Conservation (phyloP, 1,140 invertebrate species). For the Globodera rostochiensis region DNA sequence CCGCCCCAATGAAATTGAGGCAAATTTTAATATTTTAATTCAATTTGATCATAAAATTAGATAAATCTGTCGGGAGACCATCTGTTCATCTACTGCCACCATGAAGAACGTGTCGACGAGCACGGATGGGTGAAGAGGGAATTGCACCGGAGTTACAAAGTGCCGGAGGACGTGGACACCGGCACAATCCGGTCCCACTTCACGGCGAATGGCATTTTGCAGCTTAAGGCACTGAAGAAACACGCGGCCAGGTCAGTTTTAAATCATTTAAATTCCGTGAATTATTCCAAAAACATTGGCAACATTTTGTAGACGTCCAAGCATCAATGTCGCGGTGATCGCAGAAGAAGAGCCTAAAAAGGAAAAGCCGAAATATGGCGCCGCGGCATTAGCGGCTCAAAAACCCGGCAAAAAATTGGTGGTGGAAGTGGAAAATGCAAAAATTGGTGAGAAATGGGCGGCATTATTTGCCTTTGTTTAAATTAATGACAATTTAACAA, state of each 20-base stretch:
- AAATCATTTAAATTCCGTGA: not conserved
- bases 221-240: conserved; percentile 18
- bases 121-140: conserved; percentile 61
- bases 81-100: conserved; percentile 60
- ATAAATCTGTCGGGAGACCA: conserved; percentile 60
- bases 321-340: not conserved
- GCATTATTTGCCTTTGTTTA: not conserved
- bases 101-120: conserved; percentile 56
- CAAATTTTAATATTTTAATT: conserved; percentile 10
- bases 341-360: not conserved
- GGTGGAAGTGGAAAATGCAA: not conserved
- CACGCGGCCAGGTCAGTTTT: not conserved
- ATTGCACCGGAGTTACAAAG: conserved; percentile 59
- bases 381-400: not conserved
- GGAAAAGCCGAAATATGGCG: not conserved
- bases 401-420: not conserved
- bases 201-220: conserved; percentile 16
- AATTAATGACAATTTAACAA: not conserved
- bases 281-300: not conserved
- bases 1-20: conserved; percentile 63
- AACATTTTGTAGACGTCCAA: not conserved
- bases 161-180: conserved; percentile 21
- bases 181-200: conserved; percentile 19
- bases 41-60: conserved; percentile 24
- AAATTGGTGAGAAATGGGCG: not conserved